Base-by-base conservation (phyloP, 2,113 vertebrate species). In the Collichthys lucidus region DNA sequence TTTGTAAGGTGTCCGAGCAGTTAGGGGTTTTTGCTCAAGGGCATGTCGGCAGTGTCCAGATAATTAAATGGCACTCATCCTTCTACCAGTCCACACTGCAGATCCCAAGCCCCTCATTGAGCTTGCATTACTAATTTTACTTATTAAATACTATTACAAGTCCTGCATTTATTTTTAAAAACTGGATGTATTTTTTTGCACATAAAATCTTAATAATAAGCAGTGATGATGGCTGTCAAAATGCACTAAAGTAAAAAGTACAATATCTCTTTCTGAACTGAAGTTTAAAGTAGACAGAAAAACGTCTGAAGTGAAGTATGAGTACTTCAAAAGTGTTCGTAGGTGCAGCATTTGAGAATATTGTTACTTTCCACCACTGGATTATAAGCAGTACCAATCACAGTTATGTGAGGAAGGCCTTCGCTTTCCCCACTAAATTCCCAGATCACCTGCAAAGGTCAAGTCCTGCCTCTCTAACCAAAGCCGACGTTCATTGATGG, bases 401-500 rank as follows among this genome's bases (percentile, higher is more conserved):
- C 29, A 68, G 50, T n/a, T 40, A 42, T 69, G 16, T 22, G 26
- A 11, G 6, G 4, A 44, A 5, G 19, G 35, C n/a, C 26, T 22
- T 52, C 47, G 24, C 24, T 60, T 49, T 61, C 20, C 11, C 11
- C 35, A 69, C 35, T 4, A 64, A 3, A 29, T n/a, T 6, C 19
- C 14, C 3, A 26, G 61, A 50, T 57, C 17, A 24, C 68, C 63
- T 59, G 53, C 6, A 53, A 5, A 52, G 12, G 31, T 14, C 11
- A 40, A 77, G 10, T 16, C 10, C 52, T 68, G 62, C 22, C 42
- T 29, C 42, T 68, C 68, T 56, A 62, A 49, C 57, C 42, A 15
- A 61, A 47, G n/a, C 20, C 60, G 10, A 44, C 1, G 14, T 29
- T 76, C 79, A 80, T 65, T 74, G 52, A 85, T 46, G 56, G 76